A percentile compares a stretch with the other conserved stretches of the same genome.
Evolutionary conservation across 2,888 invertebrate genomes (phyloP).

Genomic region (Cremastinae sp.): DNA sequence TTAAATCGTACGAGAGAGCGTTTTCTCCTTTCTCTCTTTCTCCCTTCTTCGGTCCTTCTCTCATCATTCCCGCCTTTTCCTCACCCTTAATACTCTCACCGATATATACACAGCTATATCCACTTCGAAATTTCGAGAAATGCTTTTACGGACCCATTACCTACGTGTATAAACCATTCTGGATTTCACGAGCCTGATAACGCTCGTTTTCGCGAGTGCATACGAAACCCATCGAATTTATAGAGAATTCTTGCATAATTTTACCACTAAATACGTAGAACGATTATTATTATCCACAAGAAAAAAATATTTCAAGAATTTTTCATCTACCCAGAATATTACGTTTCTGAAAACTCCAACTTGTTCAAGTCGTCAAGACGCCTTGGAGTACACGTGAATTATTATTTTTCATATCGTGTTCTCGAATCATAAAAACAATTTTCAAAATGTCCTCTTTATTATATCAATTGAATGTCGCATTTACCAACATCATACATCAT

Average conservation of each 20-base stretch:
- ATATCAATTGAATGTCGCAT: too few species aligned
- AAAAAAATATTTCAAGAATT: too few species aligned
- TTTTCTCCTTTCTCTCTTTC: not conserved
- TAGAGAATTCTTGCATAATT: not conserved
- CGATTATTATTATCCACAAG: not conserved
- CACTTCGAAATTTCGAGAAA: conserved; percentile 22
- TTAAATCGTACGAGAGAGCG: conserved; percentile 22
- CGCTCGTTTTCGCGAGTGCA: conserved; percentile 36
- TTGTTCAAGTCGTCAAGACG: too few species aligned
- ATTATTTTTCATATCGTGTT: not conserved
- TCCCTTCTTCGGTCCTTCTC: not conserved
- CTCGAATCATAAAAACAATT: conserved; percentile 3
- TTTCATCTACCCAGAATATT: too few species aligned
- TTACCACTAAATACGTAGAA: not conserved
- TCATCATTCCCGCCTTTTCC: conserved; percentile 22
- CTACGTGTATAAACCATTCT: conserved; percentile 16
- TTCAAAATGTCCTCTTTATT: not conserved
- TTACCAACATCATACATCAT: too few species aligned
- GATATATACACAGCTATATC: conserved; percentile 4
- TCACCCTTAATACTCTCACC: conserved; percentile 14
- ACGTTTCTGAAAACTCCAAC: too few species aligned
- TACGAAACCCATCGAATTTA: conserved; percentile 13
- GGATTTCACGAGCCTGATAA: conserved; percentile 46
- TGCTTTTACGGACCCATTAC: conserved; percentile 8
- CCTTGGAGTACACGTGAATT: too few species aligned